Base-by-base conservation (phyloP, 2,113 vertebrate genomes). In the Stigmatopora argus region DNA sequence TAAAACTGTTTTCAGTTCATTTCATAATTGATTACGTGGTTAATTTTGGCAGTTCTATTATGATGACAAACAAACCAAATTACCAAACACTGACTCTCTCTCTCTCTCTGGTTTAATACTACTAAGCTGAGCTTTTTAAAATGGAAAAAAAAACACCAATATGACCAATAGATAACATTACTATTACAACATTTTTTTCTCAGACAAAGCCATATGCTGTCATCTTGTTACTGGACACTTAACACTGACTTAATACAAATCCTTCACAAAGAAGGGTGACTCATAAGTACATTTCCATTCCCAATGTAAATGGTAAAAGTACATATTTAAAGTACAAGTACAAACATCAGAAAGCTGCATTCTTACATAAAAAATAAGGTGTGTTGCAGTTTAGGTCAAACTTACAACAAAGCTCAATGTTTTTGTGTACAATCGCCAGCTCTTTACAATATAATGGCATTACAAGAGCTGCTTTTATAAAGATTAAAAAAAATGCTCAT, bases 261-360 rank as follows among this genome's bases (percentile, higher is more conserved):
- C 38, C 38, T 41, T 8, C 38, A 68, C 62, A 73, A 75, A 83
- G 77, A 78, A 76, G 52, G 55, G 67, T 11, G n/a, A 66, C 63
- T 57, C 60, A 60, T 31, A 23, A 69, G 52, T 44, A 17, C 8
- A 62, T 71, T 60, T 79, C 35, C 59, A 3, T 64, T 19, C 18
- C 17, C 38, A 55, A 61, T 51, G 56, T 5, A 44, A 44, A 21
- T 62, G 46, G 35, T 47, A 38, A 4, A 34, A 31, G n/a, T 56
- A 15, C 18, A 19, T 18, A 12, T 41, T 60, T 19, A 31, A 12
- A 23, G 51, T 23, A 12, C 51, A 53, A 2, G 11, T 23, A 21
- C 18, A 8, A 34, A 56, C 10, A 7, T 19, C 13, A 19, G 11
- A 3, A 21, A 19, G 10, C 10, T 38, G 13, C 35, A 41, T 41